phyloP scores from a whole-genome alignment of 2,888 invertebrate species.

The Asteroscopus sphinx region DNA sequence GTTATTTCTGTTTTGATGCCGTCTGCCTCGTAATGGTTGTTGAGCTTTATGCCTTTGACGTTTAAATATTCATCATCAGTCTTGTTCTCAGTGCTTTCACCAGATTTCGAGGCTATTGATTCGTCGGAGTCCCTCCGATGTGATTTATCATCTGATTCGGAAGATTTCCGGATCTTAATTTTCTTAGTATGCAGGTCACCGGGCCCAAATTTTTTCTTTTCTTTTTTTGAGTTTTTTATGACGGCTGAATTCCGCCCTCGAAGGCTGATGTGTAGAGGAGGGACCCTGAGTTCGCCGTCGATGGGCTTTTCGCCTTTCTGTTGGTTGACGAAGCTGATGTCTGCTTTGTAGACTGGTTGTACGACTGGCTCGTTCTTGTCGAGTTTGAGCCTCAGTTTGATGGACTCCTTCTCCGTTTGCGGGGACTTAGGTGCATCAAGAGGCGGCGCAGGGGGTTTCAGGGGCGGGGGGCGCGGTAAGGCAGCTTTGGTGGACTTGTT shows the following conservation, averaged over 20 bases:
- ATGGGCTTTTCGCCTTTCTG: slow-evolving; percentile 85
- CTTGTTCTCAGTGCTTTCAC: slow-evolving; percentile 78
- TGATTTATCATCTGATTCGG: slow-evolving; percentile 79
- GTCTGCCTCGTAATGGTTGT: slow-evolving; percentile 81
- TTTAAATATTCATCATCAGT: slow-evolving; percentile 85
- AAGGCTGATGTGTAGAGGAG: slow-evolving; percentile 96
- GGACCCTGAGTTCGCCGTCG: slow-evolving; percentile 94
- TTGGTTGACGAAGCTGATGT: slow-evolving; percentile 92
- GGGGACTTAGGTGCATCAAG: slow-evolving; percentile 78
- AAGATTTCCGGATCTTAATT: slow-evolving; percentile 84
- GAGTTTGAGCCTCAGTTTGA: slow-evolving; percentile 94
- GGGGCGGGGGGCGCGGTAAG: slow-evolving; percentile 74
- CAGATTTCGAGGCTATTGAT: slow-evolving; percentile 74
- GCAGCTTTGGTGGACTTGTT: slow-evolving; percentile 82
- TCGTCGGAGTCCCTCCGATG: slow-evolving; percentile 80
- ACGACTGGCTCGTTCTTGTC: slow-evolving; percentile 95
- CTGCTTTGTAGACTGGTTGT: slow-evolving; percentile 94
- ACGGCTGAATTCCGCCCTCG: slow-evolving; percentile 96
- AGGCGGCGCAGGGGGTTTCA: slow-evolving; percentile 66
- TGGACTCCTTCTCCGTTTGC: slow-evolving; percentile 91
- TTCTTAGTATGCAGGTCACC: slow-evolving; percentile 88
- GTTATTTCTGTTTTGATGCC: slow-evolving; percentile 82
- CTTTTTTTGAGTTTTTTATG: slow-evolving; percentile 94
- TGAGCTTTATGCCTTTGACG: slow-evolving; percentile 79
- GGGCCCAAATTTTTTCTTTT: slow-evolving; percentile 89